Evolutionary conservation across 2,113 vertebrate species (phyloP), one percentile per base, ranked within the genome.

Genomic region (Taurulus bubalis): DNA sequence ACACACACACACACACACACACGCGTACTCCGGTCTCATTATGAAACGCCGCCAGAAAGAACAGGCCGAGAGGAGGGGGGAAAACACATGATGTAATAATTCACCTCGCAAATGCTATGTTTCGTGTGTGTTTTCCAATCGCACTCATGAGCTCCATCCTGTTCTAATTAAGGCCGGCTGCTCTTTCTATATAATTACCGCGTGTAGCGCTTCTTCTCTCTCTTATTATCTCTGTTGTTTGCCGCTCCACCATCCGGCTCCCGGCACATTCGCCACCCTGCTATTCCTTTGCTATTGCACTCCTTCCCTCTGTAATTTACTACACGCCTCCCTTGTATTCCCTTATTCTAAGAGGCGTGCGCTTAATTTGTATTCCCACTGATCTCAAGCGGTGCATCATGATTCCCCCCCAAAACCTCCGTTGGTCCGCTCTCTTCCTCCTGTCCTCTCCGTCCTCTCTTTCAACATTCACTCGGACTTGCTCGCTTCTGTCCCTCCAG

Each of bases 141-240:
- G 20, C 59, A 59, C 68, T 83, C 72, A 65, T 49, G 64, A 76
- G 82, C 73, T 77, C 76, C 84, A 71, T 87, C 88, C 87, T 89
- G 85, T 85, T 89, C 85, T 90, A 91, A 92, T 93, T 87, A 93
- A 91, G 67, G 66, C 88, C 32, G 70, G 47, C 80, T 86, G 75
- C 68, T 87, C 83, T 87, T 88, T 89, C 89, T 51, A 34, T 90
- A 68, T 92, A 90, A 92, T 91, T 85, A 90, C 81, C n/a, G 81
- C 64, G 80, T 73, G 72, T 36, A 55, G 73, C 20, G 40, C 64
- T 87, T 87, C 90, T 90, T 82, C 80, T 63, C 92, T 86, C 86
- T 85, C 86, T 82, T 78, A 85, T 89, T 90, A 88, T 89, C 89
- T 90, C 80, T 71, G 87, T 76, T 83, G 87, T 90, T 85, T 89